Evolutionary conservation across 2,113 vertebrate species (phyloP).

Genomic region (Australoheros scitulus): DNA sequence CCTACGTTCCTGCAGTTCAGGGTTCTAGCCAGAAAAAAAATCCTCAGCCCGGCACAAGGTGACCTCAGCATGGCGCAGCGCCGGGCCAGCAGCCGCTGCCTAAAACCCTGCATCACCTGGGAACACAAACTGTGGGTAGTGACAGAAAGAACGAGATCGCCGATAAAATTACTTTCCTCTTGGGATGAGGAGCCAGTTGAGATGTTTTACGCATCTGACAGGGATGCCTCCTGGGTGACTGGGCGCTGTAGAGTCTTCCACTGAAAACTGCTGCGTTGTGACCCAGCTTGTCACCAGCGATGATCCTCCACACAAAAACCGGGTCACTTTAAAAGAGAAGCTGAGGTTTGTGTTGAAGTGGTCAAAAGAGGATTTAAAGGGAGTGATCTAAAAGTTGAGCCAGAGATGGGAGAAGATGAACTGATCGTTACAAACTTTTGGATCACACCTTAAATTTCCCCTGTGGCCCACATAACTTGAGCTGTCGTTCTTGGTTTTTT

Average conservation of each 20-base stretch:
- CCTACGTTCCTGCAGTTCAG: too few species aligned
- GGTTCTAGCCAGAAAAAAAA: too few species aligned
- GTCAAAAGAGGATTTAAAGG: not conserved
- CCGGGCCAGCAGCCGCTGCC: too few species aligned
- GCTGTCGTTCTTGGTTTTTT: rapidly evolving
- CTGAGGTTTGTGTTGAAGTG: not conserved
- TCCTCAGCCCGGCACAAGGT: too few species aligned
- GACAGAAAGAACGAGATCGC: too few species aligned
- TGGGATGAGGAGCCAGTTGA: not conserved
- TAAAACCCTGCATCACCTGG: too few species aligned
- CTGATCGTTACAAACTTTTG: not conserved
- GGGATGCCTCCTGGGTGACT: rapidly evolving
- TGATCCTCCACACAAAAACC: not conserved
- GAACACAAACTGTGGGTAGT: too few species aligned
- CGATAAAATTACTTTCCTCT: too few species aligned
- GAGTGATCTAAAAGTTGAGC: not conserved
- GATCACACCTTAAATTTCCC: not conserved
- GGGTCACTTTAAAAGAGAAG: not conserved
- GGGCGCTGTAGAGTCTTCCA: not conserved
- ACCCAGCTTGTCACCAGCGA: not conserved
- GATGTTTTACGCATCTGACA: not conserved
- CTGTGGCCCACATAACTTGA: not conserved
- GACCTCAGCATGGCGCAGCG: too few species aligned
- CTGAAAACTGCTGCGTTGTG: not conserved
- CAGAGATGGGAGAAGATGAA: not conserved